A percentile compares a stretch with the other conserved stretches of the same genome.
phyloP scores from a whole-genome alignment of 2,797 vertebrate species.

The Crax fasciolata region DNA sequence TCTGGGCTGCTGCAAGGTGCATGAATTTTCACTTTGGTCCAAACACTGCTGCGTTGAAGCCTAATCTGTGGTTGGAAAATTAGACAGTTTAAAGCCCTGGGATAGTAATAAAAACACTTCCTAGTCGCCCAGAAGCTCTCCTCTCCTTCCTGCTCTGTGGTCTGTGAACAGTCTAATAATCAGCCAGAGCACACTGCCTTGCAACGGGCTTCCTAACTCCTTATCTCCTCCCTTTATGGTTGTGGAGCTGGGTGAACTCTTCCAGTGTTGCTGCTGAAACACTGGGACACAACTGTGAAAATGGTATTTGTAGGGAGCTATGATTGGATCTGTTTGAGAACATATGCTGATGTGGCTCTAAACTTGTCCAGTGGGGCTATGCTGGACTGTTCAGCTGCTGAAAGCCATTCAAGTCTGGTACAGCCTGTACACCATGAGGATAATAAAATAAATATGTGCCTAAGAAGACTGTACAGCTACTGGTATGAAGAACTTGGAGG shows the following conservation, averaged over 20 bases:
- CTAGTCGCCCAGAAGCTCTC: rapidly evolving
- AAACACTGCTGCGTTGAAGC: background rate
- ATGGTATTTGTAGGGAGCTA: background rate
- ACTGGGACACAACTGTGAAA: rapidly evolving
- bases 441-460: background rate
- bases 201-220: background rate
- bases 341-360: rapidly evolving
- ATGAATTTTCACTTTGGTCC: slow-evolving; percentile 21
- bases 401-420: background rate
- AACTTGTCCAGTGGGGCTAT: background rate
- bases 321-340: background rate
- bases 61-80: background rate
- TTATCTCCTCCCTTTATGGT: background rate
- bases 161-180: background rate
- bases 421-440: background rate
- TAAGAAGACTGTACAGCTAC: background rate
- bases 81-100: background rate
- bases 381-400: background rate
- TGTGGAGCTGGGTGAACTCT: background rate
- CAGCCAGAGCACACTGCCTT: background rate
- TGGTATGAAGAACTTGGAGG: background rate
- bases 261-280: background rate
- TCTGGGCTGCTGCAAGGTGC: background rate
- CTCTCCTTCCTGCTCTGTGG: background rate
- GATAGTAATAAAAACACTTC: background rate